These are phyloP conservation scores for Alfaro cultratus DNA, from an alignment of 2,797 vertebrate species.

Conservation along the genomic window DNA sequence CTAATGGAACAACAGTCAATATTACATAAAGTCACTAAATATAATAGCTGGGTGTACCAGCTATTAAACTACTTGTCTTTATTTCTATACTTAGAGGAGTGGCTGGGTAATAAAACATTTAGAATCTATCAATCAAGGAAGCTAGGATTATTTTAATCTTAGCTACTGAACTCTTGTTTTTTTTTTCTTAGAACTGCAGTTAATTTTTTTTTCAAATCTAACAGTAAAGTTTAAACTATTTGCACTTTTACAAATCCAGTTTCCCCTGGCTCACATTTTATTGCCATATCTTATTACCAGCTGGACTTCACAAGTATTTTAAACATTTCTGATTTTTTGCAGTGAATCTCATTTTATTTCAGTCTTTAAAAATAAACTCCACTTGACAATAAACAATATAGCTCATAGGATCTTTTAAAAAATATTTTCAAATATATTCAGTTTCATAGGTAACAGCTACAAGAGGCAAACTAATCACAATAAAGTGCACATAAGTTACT, in stretches of 20 bases:
- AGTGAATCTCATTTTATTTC: constrained; percentile 11
- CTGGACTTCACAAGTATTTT: not conserved
- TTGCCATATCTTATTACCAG: not conserved
- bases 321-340: constrained; percentile 14
- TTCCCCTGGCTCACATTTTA: not conserved
- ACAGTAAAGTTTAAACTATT: not conserved
- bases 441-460: constrained; percentile 8
- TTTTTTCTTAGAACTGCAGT: not conserved
- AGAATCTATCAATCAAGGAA: not conserved
- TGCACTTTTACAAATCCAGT: not conserved
- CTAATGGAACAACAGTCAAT: not conserved
- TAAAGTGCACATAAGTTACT: constrained; percentile 30
- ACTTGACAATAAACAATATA: constrained; percentile 10
- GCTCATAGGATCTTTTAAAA: not conserved
- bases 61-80: not conserved
- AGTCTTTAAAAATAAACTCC: constrained; percentile 20
- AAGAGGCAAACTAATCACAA: constrained; percentile 10
- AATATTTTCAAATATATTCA: constrained; percentile 12
- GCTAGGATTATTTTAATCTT: not conserved
- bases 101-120: not conserved
- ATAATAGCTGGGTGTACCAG: not conserved
- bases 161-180: not conserved
- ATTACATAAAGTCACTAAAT: not conserved
- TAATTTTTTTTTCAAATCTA: not conserved
- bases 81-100: not conserved